Percentiles rank a stretch among this genome's conserved stretches.
Conservation (phyloP, 2,888 invertebrate species). For the Sclerodermus sp. region DNA sequence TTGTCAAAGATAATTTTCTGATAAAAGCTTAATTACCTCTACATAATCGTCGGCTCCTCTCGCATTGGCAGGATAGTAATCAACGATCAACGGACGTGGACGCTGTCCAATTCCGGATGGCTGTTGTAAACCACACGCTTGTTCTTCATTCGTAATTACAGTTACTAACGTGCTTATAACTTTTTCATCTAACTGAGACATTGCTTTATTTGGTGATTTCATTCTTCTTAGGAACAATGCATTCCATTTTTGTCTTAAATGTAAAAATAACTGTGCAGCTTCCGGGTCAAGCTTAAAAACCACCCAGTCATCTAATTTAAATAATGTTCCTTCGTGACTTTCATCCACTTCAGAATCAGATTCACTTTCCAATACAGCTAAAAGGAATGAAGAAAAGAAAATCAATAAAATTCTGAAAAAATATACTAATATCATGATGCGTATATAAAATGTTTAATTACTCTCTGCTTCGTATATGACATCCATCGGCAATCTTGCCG, state of each 20-base stretch:
- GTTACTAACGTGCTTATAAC: constrained; percentile 69
- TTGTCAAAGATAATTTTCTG: no score
- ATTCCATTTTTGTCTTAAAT: constrained; percentile 74
- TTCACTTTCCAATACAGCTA: constrained; percentile 51
- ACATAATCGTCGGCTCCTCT: constrained; percentile 44
- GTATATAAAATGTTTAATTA: constrained; percentile 23
- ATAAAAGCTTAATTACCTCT: no score
- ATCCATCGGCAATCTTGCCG: constrained; percentile 64
- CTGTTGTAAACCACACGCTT: constrained; percentile 68
- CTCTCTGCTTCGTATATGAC: constrained; percentile 55
- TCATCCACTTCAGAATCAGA: constrained; percentile 63
- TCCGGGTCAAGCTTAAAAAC: constrained; percentile 71
- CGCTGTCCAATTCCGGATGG: constrained; percentile 76
- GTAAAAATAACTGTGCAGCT: constrained; percentile 67
- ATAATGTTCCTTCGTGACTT: constrained; percentile 58
- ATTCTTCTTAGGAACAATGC: constrained; percentile 69
- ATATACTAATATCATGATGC: background rate
- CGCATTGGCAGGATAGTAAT: constrained; percentile 59
- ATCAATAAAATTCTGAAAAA: background rate
- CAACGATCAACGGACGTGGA: constrained; percentile 69
- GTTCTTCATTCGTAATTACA: constrained; percentile 73
- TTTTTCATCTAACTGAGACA: constrained; percentile 67
- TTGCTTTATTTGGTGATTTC: constrained; percentile 63
- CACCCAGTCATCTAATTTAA: constrained; percentile 76
- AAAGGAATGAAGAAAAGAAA: no score